phyloP scores from a whole-genome alignment of 2,797 vertebrate species.

The Melanotaenia parkinsoni region DNA sequence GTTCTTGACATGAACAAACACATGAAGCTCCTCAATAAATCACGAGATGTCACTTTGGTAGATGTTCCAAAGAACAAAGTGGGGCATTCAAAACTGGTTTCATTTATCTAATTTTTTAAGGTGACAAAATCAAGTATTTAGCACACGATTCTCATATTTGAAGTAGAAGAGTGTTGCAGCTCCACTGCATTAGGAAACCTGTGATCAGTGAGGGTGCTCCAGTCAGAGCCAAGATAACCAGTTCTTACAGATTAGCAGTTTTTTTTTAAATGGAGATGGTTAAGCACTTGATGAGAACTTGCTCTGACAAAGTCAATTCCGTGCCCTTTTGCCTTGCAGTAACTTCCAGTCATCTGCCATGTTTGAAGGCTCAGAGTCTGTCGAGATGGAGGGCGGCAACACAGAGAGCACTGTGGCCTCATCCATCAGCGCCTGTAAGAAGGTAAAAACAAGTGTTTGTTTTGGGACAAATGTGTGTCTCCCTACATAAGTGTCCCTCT shows the following conservation, averaged over 20 bases:
- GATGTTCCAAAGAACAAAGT: slow-evolving; percentile 4
- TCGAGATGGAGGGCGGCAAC: slow-evolving; percentile 78
- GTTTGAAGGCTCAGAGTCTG: slow-evolving; percentile 84
- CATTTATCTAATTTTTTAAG: background rate
- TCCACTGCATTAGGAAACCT: slow-evolving; percentile 16
- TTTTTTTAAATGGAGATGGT: slow-evolving; percentile 13
- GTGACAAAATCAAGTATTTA: slow-evolving; percentile 12
- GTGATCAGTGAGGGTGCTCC: slow-evolving; percentile 19
- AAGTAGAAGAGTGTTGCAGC: slow-evolving; percentile 3
- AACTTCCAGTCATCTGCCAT: slow-evolving; percentile 88
- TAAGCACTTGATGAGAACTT: slow-evolving; percentile 45
- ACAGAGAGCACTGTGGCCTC: slow-evolving; percentile 82
- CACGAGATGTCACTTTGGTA: slow-evolving; percentile 5
- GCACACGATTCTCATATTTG: slow-evolving; percentile 1
- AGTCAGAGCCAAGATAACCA: slow-evolving; percentile 5
- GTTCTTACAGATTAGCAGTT: slow-evolving; percentile 10
- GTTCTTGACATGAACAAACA: slow-evolving; percentile 18
- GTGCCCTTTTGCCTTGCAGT: slow-evolving; percentile 78
- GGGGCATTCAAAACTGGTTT: background rate
- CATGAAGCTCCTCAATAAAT: slow-evolving; percentile 17
- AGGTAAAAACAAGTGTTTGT: slow-evolving; percentile 82
- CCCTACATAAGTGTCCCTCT: background rate
- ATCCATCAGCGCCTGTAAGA: slow-evolving; percentile 92
- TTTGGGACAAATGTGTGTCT: background rate
- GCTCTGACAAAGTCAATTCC: slow-evolving; percentile 61